phyloP scores from a whole-genome alignment of 2,797 vertebrate species.

The Leptatherina wallacei region DNA sequence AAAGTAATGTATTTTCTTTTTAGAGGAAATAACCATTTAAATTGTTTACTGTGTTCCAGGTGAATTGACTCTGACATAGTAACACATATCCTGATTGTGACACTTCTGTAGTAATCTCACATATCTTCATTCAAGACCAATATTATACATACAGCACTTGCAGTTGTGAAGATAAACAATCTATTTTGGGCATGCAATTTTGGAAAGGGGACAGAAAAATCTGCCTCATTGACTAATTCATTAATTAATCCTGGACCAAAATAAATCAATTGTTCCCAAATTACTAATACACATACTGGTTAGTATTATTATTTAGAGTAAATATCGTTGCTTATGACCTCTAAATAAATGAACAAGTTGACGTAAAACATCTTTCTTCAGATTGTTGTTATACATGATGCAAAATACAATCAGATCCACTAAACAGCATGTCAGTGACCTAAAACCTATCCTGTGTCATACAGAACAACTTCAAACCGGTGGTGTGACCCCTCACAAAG shows the following conservation, averaged over 20 bases:
- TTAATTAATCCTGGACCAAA: background rate
- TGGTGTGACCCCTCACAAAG: too few relatives aligned
- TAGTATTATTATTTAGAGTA: background rate
- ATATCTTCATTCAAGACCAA: background rate
- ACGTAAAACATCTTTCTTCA: background rate
- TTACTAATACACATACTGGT: background rate
- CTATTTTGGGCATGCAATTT: background rate
- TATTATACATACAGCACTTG: too few relatives aligned
- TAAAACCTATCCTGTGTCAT: background rate
- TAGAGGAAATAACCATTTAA: background rate
- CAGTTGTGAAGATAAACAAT: too few relatives aligned
- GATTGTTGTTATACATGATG: too few relatives aligned
- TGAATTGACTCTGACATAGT: background rate
- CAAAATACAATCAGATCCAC: too few relatives aligned
- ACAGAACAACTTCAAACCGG: background rate
- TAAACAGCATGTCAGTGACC: background rate
- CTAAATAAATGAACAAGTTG: background rate
- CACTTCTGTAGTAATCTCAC: background rate
- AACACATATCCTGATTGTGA: background rate
- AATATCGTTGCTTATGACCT: background rate
- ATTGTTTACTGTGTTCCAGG: background rate
- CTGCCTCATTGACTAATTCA: background rate
- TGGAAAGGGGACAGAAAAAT: background rate
- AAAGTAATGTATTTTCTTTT: background rate
- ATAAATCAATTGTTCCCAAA: background rate